These are phyloP conservation scores for Diplogasteroides magnus DNA, from an alignment of 1,140 invertebrate genomes.

Conservation along the genomic window DNA sequence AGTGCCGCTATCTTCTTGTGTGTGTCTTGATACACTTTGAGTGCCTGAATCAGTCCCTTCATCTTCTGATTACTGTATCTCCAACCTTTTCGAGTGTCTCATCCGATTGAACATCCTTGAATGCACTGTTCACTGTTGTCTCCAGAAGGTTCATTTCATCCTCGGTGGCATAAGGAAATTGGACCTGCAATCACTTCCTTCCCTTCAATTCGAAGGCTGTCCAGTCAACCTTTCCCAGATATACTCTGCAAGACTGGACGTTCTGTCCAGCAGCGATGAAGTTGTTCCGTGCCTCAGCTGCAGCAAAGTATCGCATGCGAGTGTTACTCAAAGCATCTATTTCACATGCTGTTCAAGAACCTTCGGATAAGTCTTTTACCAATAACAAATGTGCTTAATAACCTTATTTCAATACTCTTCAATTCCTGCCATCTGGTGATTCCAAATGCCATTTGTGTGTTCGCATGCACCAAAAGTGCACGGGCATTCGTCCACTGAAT, in stretches of 20 bases:
- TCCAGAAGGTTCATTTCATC: conserved; percentile 62
- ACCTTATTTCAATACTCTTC: conserved; percentile 44
- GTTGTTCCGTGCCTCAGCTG: conserved; percentile 63
- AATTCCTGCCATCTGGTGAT: conserved; percentile 60
- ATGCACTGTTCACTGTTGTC: conserved; percentile 62
- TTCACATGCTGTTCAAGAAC: conserved; percentile 8
- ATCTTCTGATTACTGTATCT: not conserved
- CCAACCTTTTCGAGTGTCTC: conserved; percentile 60
- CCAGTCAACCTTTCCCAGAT: conserved; percentile 58
- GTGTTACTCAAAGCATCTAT: conserved; percentile 46
- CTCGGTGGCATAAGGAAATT: conserved; percentile 65
- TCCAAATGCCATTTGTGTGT: conserved; percentile 59
- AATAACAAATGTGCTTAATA: not conserved
- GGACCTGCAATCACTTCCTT: conserved; percentile 36
- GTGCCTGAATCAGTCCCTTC: conserved; percentile 10
- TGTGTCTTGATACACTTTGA: conserved; percentile 55
- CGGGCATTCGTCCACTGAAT: conserved; percentile 59
- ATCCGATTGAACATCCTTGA: conserved; percentile 62
- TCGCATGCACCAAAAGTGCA: conserved; percentile 60
- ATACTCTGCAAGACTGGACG: conserved; percentile 61
- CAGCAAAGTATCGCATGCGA: conserved; percentile 57
- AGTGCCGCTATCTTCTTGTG: conserved; percentile 61
- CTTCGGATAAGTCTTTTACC: not conserved
- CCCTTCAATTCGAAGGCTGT: not conserved
- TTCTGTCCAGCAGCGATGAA: conserved; percentile 63